These are phyloP conservation scores for Musca domestica DNA, from an alignment of 1,140 invertebrate species.

Conservation along the genomic window DNA sequence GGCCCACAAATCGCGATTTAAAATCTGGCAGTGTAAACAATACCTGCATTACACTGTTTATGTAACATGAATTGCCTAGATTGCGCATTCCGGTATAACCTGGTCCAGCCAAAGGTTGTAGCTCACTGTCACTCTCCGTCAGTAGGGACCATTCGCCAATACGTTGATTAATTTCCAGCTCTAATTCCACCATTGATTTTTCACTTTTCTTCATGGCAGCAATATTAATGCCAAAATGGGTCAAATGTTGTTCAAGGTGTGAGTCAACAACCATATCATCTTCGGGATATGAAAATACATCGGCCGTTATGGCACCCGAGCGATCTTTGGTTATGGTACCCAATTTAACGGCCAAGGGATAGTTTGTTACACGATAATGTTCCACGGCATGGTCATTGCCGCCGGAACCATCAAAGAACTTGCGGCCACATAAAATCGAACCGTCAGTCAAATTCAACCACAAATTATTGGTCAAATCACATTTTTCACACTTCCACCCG, in stretches of 20 bases:
- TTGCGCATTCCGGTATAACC: constrained; percentile 93
- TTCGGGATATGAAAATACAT: constrained; percentile 96
- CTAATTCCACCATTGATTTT: constrained; percentile 98
- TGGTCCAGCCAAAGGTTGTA: constrained; percentile 86
- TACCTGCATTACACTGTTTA: constrained; percentile 93
- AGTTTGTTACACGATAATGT: constrained; percentile 74
- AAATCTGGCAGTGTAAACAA: constrained; percentile 90
- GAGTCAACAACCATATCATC: constrained; percentile 98
- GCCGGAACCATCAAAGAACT: constrained; percentile 92
- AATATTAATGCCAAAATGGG: constrained; percentile 95
- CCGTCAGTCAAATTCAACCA: constrained; percentile 99
- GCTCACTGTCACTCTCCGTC: constrained; percentile 82
- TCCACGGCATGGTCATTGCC: constrained; percentile 95
- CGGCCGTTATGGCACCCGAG: too few relatives aligned
- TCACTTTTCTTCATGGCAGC: constrained; percentile 95
- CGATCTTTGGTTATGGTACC: constrained; percentile 94
- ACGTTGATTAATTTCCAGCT: constrained; percentile 93
- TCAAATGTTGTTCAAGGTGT: constrained; percentile 80
- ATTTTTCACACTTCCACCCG: constrained; percentile 94
- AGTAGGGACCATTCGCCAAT: constrained; percentile 91
- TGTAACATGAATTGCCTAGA: constrained; percentile 96
- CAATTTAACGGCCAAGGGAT: constrained; percentile 95
- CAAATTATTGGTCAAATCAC: constrained; percentile 90
- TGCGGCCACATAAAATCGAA: constrained; percentile 87
- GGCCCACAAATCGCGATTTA: constrained; percentile 69